Evolutionary conservation across 37 sponge, comb jelly and placozoan species (phyloP).

Genomic region (Beroe forskalii): DNA sequence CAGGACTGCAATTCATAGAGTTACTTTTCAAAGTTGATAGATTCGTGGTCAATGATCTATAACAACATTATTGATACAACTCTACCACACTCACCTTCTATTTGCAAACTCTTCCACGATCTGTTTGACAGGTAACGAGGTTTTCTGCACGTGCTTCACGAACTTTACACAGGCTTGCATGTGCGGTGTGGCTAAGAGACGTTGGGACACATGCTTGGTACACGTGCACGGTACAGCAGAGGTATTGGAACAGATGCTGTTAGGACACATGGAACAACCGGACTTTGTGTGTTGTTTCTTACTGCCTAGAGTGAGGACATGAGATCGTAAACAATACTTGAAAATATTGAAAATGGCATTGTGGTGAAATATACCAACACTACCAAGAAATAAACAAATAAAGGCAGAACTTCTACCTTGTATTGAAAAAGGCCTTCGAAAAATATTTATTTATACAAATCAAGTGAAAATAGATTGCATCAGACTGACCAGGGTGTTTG

Average conservation of each 20-base stretch:
- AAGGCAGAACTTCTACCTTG: too few species aligned
- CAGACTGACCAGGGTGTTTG: constrained; percentile 5
- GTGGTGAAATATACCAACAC: too few species aligned
- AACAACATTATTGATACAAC: background rate
- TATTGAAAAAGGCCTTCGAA: too few species aligned
- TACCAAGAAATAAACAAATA: too few species aligned
- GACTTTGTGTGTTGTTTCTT: constrained; percentile 36
- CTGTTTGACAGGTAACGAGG: background rate
- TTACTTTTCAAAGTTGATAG: too few species aligned
- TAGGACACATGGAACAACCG: background rate
- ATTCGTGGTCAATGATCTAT: too few species aligned
- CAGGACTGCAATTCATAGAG: background rate
- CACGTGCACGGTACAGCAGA: background rate
- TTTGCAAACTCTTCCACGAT: constrained; percentile 17
- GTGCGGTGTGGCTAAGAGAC: constrained; percentile 41
- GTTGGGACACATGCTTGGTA: constrained; percentile 43
- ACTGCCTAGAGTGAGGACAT: constrained; percentile 13
- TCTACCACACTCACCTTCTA: background rate
- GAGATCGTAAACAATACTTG: too few species aligned
- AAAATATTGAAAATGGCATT: too few species aligned
- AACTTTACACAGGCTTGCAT: constrained; percentile 60
- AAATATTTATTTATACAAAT: too few species aligned
- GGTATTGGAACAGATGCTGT: background rate
- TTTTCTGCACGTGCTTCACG: background rate
- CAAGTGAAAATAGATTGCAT: too few species aligned